These are phyloP conservation scores for Chaenocephalus aceratus DNA, from an alignment of 2,113 vertebrate genomes.

Conservation along the genomic window DNA sequence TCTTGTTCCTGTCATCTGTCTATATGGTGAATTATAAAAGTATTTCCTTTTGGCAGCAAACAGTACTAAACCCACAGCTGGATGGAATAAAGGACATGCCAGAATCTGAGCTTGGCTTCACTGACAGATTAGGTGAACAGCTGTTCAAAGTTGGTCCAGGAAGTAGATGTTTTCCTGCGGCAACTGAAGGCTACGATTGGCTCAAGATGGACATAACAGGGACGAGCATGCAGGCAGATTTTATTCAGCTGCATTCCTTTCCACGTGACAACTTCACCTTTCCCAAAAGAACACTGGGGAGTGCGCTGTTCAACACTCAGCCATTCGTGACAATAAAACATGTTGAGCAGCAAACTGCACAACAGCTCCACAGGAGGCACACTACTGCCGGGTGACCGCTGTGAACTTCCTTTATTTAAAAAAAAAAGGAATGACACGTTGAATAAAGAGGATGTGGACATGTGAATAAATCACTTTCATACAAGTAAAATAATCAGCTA, in stretches of 20 bases:
- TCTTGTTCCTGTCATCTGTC: background rate
- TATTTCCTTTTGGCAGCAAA: conserved; percentile 5
- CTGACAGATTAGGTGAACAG: conserved; percentile 69
- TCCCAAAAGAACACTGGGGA: conserved; percentile 17
- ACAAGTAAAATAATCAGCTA: conserved; percentile 9
- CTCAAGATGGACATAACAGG: conserved; percentile 43
- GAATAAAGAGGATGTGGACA: conserved; percentile 58
- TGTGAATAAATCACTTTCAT: conserved; percentile 12
- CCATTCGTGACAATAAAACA: conserved; percentile 35
- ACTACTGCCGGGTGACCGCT: conserved; percentile 4
- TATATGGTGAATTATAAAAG: background rate
- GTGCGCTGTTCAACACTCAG: conserved; percentile 21
- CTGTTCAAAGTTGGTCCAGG: conserved; percentile 67
- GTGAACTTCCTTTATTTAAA: conserved; percentile 57
- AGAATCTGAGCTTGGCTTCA: conserved; percentile 41
- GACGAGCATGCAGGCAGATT: conserved; percentile 38
- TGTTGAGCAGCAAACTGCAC: conserved; percentile 17
- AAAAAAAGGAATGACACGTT: conserved; percentile 58
- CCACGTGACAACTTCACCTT: conserved; percentile 55
- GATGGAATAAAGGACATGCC: conserved; percentile 55
- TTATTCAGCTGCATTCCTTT: conserved; percentile 54
- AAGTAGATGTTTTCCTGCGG: conserved; percentile 51
- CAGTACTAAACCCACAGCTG: conserved; percentile 2
- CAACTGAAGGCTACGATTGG: conserved; percentile 50
- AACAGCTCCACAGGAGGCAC: conserved; percentile 45